These are phyloP conservation scores for Aurelia aurita complex sp. Pacific DNA, from an alignment of 30 jellyfish, hydroid and myxozoan species.

Conservation along the genomic window DNA sequence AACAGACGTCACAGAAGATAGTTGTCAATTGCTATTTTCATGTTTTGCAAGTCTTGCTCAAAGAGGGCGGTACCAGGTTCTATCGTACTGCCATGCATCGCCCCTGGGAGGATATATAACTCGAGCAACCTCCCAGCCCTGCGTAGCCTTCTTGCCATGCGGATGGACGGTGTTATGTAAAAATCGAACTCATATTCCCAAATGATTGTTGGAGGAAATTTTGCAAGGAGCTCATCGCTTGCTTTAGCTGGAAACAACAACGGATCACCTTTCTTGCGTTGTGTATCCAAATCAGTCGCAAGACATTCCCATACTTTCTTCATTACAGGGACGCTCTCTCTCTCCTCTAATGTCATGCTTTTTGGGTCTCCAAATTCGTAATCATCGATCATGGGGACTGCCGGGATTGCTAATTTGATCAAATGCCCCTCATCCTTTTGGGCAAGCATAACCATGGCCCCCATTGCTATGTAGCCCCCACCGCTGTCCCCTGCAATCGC, in stretches of 20 bases:
- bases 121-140: constrained; percentile 50
- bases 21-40: too few relatives aligned
- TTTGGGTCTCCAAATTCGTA: constrained; percentile 34
- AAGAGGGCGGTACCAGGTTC: too few relatives aligned
- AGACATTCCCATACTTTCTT: constrained; percentile 34
- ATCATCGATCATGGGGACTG: constrained; percentile 56
- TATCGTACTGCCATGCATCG: too few relatives aligned
- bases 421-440: too few relatives aligned
- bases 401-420: constrained; percentile 2
- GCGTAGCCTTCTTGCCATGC: constrained; percentile 46
- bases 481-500: constrained; percentile 55
- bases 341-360: constrained; percentile 46
- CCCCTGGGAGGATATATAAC: too few relatives aligned
- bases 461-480: constrained; percentile 34
- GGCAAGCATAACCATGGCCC: too few relatives aligned
- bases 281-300: constrained; percentile 34
- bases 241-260: constrained; percentile 51
- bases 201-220: constrained; percentile 35
- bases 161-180: constrained; percentile 31
- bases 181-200: constrained; percentile 30
- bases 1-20: too few relatives aligned
- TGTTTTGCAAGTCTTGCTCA: too few relatives aligned
- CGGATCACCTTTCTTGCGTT: constrained; percentile 30
- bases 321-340: background rate
- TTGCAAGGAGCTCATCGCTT: constrained; percentile 24